Conservation (phyloP, 2,113 vertebrate species). For the Microcebus griseorufus region DNA sequence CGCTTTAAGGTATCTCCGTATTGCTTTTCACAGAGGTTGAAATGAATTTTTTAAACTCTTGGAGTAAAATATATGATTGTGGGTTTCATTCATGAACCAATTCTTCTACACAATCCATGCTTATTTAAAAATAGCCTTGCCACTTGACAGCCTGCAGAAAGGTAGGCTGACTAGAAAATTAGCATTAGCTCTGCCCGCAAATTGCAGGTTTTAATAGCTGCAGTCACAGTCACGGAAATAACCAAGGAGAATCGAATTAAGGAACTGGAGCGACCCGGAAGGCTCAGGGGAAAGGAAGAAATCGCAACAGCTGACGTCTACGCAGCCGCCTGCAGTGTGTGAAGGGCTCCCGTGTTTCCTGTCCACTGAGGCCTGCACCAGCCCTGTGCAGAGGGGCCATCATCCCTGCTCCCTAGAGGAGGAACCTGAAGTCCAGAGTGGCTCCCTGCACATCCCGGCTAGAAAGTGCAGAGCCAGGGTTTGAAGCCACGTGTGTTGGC, state of each 20-base stretch:
- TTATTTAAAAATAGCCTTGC: slow-evolving; percentile 52
- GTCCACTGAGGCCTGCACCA: background rate
- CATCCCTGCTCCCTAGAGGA: background rate
- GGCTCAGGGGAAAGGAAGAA: background rate
- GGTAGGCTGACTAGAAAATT: slow-evolving; percentile 63
- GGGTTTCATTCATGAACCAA: slow-evolving; percentile 49
- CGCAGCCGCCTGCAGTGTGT: background rate
- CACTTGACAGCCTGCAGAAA: slow-evolving; percentile 13
- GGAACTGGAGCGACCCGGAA: slow-evolving; percentile 23
- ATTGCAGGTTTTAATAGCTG: slow-evolving; percentile 65
- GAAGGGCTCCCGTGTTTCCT: background rate
- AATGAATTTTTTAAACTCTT: background rate
- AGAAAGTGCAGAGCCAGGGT: background rate
- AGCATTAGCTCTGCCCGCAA: slow-evolving; percentile 46
- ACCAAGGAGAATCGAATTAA: slow-evolving; percentile 57
- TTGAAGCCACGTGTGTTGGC: background rate
- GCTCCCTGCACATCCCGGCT: background rate
- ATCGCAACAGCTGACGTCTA: background rate
- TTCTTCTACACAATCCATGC: slow-evolving; percentile 46
- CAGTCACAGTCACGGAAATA: slow-evolving; percentile 58
- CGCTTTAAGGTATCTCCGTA: too few relatives aligned
- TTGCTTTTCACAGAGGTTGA: too few relatives aligned
- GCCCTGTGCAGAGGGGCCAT: background rate
- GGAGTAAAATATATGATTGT: slow-evolving; percentile 38
- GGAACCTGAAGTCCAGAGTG: background rate